Percentiles rank a stretch among this genome's conserved stretches.
Conservation (phyloP, 2,113 vertebrate species). For the Pomatostomus ruficeps region DNA sequence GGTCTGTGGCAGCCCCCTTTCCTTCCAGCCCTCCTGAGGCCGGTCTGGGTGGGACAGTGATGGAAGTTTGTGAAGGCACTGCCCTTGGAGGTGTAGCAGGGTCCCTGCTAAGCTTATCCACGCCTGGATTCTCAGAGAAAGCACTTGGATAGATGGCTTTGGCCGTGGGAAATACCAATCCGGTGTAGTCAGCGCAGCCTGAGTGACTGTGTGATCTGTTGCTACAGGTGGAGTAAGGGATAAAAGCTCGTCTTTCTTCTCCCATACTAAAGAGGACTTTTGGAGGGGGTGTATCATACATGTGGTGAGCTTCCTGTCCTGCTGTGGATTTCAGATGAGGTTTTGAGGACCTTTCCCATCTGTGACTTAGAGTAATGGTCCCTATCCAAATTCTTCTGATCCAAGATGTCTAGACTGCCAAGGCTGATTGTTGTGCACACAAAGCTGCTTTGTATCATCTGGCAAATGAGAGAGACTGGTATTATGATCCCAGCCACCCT, state of each 20-base stretch:
- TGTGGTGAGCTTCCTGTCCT: not conserved
- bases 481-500: not conserved
- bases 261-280: not conserved
- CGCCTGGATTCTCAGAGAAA: not conserved
- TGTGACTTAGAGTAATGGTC: not conserved
- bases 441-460: conserved; percentile 32
- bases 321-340: not conserved
- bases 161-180: not conserved
- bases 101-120: not conserved
- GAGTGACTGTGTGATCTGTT: not conserved
- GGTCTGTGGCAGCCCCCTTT: not conserved
- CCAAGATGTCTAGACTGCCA: not conserved
- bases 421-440: not conserved
- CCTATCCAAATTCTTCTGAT: not conserved
- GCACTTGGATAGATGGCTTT: not conserved
- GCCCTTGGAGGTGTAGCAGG: not conserved
- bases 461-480: conserved; percentile 4
- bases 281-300: fast-evolving
- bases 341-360: not conserved
- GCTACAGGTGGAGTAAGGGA: not conserved
- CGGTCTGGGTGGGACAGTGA: not conserved
- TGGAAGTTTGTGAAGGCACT: not conserved
- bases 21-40: not conserved
- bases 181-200: not conserved
- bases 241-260: not conserved